phyloP scores from a whole-genome alignment of 2,797 vertebrate species.

The Coranthus polyacanthus region DNA sequence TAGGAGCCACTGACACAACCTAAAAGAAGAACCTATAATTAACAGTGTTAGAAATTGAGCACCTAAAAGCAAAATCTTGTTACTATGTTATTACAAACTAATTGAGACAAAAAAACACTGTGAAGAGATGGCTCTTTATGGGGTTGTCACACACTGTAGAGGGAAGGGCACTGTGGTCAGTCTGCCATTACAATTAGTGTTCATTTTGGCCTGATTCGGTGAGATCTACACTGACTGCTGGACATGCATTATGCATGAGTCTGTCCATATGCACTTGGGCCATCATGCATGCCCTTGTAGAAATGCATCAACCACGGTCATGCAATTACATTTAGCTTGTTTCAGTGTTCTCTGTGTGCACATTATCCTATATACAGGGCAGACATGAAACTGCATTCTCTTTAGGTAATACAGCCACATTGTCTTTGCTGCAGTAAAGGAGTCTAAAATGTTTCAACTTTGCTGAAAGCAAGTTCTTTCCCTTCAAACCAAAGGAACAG shows the following conservation, averaged over 20 bases:
- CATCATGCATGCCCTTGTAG: conserved; percentile 91
- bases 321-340: conserved; percentile 76
- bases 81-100: conserved; percentile 38
- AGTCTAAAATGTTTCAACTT: background rate
- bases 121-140: conserved; percentile 35
- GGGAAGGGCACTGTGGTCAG: conserved; percentile 79
- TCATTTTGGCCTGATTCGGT: conserved; percentile 86
- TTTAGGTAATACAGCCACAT: conserved; percentile 14
- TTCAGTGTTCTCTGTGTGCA: conserved; percentile 53
- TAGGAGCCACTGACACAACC: background rate
- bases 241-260: conserved; percentile 95
- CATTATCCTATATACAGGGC: conserved; percentile 29
- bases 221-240: conserved; percentile 89
- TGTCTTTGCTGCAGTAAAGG: background rate
- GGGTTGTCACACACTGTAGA: conserved; percentile 61
- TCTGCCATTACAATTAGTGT: conserved; percentile 92
- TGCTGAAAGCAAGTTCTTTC: too few relatives aligned
- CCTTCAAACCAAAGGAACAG: background rate
- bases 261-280: conserved; percentile 93
- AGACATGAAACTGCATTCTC: conserved; percentile 11
- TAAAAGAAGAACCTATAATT: conserved; percentile 20
- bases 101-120: conserved; percentile 47
- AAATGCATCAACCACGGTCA: conserved; percentile 74
- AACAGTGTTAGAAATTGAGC: conserved; percentile 19
- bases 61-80: too few relatives aligned